Percentiles rank a stretch among this genome's conserved stretches.
Evolutionary conservation across 2,888 invertebrate genomes (phyloP).

Genomic region (Sipha maydis): DNA sequence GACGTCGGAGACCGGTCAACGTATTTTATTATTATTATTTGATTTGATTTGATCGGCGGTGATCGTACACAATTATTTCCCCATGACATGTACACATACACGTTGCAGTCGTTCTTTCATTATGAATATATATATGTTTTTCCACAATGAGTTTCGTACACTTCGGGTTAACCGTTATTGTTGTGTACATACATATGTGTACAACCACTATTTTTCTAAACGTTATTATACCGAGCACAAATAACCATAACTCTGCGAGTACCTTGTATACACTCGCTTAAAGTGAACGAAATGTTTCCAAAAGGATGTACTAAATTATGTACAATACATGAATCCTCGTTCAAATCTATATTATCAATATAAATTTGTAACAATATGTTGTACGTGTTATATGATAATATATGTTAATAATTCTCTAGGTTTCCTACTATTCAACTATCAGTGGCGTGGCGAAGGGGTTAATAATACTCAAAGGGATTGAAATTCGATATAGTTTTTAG

Average conservation of each 20-base stretch:
- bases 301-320: too few relatives aligned
- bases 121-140: not conserved
- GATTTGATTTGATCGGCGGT: slow-evolving; percentile 4
- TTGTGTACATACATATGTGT: not conserved
- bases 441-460: too few relatives aligned
- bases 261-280: too few relatives aligned
- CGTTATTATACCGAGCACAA: not conserved
- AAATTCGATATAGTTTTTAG: too few relatives aligned
- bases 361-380: too few relatives aligned
- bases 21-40: not conserved
- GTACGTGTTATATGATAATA: too few relatives aligned
- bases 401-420: too few relatives aligned
- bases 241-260: not conserved
- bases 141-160: not conserved
- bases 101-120: not conserved
- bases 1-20: slow-evolving; percentile 1
- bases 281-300: too few relatives aligned
- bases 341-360: too few relatives aligned
- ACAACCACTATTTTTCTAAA: not conserved
- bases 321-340: too few relatives aligned
- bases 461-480: too few relatives aligned
- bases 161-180: not conserved
- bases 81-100: not conserved
- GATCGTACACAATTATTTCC: not conserved
- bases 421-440: too few relatives aligned